These are phyloP conservation scores for Sus scrofa DNA, from an alignment of 2,113 vertebrate genomes.

Conservation along the genomic window T2T-Sscrofa CM000815.6:108951501-108952000, in stretches of 20 bases:
- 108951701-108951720: background rate
- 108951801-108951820: slow-evolving; percentile 2
- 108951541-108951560: background rate
- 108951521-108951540: background rate
- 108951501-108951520: background rate
- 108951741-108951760: background rate
- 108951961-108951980: background rate
- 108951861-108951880: background rate
- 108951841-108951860: slow-evolving; percentile 13
- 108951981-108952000: background rate
- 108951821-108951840: background rate
- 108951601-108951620: background rate
- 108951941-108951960: background rate
- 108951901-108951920: background rate
- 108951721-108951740: background rate
- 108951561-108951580: background rate
- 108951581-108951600: background rate
- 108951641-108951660: slow-evolving; percentile 14
- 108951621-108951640: background rate
- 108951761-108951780: background rate
- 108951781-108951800: background rate
- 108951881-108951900: background rate
- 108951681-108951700: background rate
- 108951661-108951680: background rate
- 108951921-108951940: background rate